Evolutionary conservation across 2,113 vertebrate species (phyloP), one percentile per base, ranked within the genome.

Genomic region (Leucoraja erinaceus): DNA sequence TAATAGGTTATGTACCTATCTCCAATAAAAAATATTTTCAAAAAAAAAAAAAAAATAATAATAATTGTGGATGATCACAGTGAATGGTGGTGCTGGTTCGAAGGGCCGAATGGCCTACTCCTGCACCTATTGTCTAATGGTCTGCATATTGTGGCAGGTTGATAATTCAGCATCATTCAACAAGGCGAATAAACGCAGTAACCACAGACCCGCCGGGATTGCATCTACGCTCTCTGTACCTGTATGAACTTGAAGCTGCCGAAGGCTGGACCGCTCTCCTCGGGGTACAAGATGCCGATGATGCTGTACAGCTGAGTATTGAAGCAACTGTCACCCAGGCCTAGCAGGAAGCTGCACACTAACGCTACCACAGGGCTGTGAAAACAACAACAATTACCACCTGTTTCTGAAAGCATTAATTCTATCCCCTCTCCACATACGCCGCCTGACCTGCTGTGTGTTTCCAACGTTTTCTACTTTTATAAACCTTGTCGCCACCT

Each of bases 291-390:
- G 70, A 54, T 93, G 70, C 92, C 92, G 18, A 93, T 70, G 25
- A 93, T 63, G 59, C 76, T 76, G 70, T 93, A 93, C 25, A 93
- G 92, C 72, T 93, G 92, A 14, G 92, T 93, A 70, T 93, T 93
- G 31, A 76, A 93, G 76, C 92, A 93, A 61, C 92, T 93, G 33
- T 93, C 92, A 28, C 92, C 92, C 5, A 93, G 76, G 8, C 92
- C 92, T 8, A 93, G 92, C 25, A 93, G 70, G 92, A 93, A 93
- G 59, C 92, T 93, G 31, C 70, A 59, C 38, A 93, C 47, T 20
- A 93, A 25, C 0, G 33, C 33, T 18, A 20, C 70, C 7, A 70
- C 20, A 8, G 66, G 72, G 31, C 92, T 93, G 70, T 61, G 59
- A 59, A 93, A 25, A 78, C 70, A 93, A 59, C 28, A 12, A 9